These are phyloP conservation scores for Puntigrus tetrazona DNA, from an alignment of 2,113 vertebrate genomes.

Conservation along the genomic window DNA sequence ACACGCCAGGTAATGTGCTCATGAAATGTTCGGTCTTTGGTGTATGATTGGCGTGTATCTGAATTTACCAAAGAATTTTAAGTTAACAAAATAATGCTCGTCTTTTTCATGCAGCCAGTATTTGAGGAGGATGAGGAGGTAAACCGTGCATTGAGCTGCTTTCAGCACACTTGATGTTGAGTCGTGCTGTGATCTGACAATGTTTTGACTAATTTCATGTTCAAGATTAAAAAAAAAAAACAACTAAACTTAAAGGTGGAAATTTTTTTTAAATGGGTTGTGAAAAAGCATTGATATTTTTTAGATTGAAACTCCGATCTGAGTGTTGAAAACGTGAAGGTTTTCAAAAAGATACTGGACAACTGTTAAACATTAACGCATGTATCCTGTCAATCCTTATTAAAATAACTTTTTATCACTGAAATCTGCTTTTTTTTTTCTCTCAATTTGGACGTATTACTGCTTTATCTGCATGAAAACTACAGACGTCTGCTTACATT, in stretches of 20 bases:
- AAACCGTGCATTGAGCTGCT: conserved; percentile 21
- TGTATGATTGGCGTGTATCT: background rate
- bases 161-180: background rate
- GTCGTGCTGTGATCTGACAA: background rate
- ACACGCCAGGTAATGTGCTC: background rate
- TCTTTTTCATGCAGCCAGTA: conserved; percentile 42
- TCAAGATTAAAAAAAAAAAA: too few relatives aligned
- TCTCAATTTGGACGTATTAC: background rate
- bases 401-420: too few relatives aligned
- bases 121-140: conserved; percentile 46
- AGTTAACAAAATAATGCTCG: background rate
- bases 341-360: too few relatives aligned
- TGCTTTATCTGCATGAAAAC: background rate
- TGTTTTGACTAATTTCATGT: background rate
- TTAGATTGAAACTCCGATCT: too few relatives aligned
- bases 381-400: too few relatives aligned
- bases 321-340: too few relatives aligned
- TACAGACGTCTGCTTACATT: background rate
- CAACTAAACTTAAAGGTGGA: too few relatives aligned
- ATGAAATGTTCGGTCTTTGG: background rate
- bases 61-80: background rate
- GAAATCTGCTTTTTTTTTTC: background rate
- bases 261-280: background rate
- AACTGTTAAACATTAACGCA: too few relatives aligned
- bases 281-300: background rate